These are phyloP conservation scores for Moxostoma hubbsi DNA, from an alignment of 2,797 vertebrate genomes.

Conservation along the genomic window DNA sequence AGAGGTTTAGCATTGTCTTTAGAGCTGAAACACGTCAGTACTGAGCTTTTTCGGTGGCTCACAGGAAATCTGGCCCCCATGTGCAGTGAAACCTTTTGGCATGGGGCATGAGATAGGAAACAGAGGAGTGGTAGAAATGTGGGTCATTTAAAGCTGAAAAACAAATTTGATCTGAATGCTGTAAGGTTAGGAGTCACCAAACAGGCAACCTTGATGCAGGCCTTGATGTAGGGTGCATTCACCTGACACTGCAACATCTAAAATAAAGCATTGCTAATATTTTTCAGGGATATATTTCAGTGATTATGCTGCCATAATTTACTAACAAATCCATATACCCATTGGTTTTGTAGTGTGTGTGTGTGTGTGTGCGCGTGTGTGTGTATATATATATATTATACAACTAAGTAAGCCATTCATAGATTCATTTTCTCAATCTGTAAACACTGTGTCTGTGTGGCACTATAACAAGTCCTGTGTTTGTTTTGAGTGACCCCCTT, in stretches of 20 bases:
- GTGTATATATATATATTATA: no score
- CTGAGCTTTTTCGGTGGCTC: slow-evolving; percentile 75
- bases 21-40: slow-evolving; percentile 74
- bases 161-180: slow-evolving; percentile 68
- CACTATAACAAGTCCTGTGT: no score
- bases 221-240: slow-evolving; percentile 40
- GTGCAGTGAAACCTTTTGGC: slow-evolving; percentile 85
- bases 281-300: neutral
- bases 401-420: no score
- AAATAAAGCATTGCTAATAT: slow-evolving; percentile 61
- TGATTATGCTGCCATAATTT: neutral
- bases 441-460: no score
- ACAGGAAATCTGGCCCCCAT: slow-evolving; percentile 83
- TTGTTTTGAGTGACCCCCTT: no score
- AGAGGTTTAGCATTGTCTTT: slow-evolving; percentile 77
- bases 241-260: neutral
- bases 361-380: no score
- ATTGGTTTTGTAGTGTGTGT: neutral
- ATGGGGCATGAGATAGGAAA: slow-evolving; percentile 79
- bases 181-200: slow-evolving; percentile 54
- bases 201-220: slow-evolving; percentile 52
- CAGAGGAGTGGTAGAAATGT: slow-evolving; percentile 72
- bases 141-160: slow-evolving; percentile 79
- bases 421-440: no score
- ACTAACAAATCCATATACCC: neutral